Conservation (phyloP, 1,140 invertebrate species). For the fruit fly (Drosophila melanogaster) region DNA sequence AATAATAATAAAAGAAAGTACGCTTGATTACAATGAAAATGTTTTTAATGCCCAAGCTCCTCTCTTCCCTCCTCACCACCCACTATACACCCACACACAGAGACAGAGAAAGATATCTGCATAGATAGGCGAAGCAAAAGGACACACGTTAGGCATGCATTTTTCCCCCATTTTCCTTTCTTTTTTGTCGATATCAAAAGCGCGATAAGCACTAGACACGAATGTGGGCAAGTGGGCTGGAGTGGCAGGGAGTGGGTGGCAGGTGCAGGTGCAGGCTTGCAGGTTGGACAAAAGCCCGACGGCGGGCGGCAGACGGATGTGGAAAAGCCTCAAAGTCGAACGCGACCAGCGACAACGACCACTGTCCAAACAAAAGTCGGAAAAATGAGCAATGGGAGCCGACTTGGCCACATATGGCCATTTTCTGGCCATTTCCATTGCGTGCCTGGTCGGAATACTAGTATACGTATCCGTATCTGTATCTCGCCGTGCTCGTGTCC, state of each 20-base stretch:
- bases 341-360: constrained; percentile 37
- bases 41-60: constrained; percentile 69
- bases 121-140: constrained; percentile 71
- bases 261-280: constrained; percentile 42
- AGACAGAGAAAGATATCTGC: constrained; percentile 79
- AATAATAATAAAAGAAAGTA: constrained; percentile 84
- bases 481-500: constrained; percentile 16
- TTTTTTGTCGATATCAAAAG: constrained; percentile 71
- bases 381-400: constrained; percentile 48
- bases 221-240: constrained; percentile 28
- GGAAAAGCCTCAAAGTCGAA: constrained; percentile 61
- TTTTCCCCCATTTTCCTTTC: constrained; percentile 21
- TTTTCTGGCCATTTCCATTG: constrained; percentile 61
- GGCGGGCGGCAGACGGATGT: constrained; percentile 29
- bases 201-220: constrained; percentile 80
- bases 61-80: background rate
- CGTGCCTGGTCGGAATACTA: constrained; percentile 40
- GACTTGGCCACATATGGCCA: constrained; percentile 82
- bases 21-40: constrained; percentile 83
- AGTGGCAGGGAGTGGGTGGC: constrained; percentile 11
- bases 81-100: constrained; percentile 12
- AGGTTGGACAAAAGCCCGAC: constrained; percentile 49
- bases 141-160: constrained; percentile 60
- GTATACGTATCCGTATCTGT: constrained; percentile 30
- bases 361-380: constrained; percentile 55